These are phyloP conservation scores for Lycocerus yunnanus DNA, from an alignment of 2,888 invertebrate species.

Conservation along the genomic window DNA sequence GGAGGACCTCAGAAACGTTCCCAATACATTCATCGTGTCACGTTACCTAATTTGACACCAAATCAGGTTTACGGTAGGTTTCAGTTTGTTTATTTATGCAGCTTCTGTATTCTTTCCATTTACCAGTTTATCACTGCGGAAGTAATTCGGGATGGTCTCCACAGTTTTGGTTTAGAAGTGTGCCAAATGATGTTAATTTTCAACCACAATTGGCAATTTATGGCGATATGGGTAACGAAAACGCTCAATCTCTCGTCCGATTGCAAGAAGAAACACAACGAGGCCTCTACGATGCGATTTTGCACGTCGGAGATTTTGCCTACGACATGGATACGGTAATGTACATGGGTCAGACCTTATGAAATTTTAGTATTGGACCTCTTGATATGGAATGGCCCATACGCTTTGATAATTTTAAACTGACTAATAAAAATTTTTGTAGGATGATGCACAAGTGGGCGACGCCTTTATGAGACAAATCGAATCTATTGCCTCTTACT, in stretches of 20 bases:
- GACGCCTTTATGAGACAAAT: conserved; percentile 94
- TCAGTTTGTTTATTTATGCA: too few relatives aligned
- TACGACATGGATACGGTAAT: conserved; percentile 84
- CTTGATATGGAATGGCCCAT: too few relatives aligned
- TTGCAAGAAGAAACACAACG: conserved; percentile 83
- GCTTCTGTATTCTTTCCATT: too few relatives aligned
- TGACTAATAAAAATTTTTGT: conserved; percentile 23
- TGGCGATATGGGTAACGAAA: conserved; percentile 93
- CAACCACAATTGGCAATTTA: conserved; percentile 82
- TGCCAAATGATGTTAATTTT: conserved; percentile 71
- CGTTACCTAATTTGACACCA: conserved; percentile 64
- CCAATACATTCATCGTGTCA: conserved; percentile 81
- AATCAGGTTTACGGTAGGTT: conserved; percentile 66
- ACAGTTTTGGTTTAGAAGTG: conserved; percentile 75
- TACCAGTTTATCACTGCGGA: conserved; percentile 79
- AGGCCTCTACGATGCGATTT: conserved; percentile 80
- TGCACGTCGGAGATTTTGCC: conserved; percentile 95
- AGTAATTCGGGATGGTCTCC: conserved; percentile 82
- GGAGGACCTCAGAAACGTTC: conserved; percentile 67
- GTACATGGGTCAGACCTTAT: too few relatives aligned
- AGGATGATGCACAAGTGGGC: conserved; percentile 78
- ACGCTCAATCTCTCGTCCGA: conserved; percentile 83
- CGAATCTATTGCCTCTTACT: conserved; percentile 83
- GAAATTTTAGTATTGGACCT: too few relatives aligned
- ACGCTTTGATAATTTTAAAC: background rate